Percentiles rank a stretch among this genome's conserved stretches.
These are phyloP conservation scores for Agrilus cyanescens DNA, from an alignment of 2,888 invertebrate species.

Conservation along the genomic window DNA sequence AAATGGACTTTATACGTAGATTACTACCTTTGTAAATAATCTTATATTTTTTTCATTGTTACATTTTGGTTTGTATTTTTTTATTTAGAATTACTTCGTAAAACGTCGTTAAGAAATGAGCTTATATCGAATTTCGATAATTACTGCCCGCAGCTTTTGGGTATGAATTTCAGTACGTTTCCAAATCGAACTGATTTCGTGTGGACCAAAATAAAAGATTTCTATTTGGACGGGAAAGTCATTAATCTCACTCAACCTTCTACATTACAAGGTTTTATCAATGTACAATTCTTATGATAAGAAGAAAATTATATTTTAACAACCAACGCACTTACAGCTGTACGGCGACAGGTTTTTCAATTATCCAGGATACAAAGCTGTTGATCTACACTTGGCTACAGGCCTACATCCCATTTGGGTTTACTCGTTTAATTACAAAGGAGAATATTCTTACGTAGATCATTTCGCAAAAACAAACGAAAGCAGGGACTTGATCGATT, in stretches of 20 bases:
- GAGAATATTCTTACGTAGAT: slow-evolving; percentile 33
- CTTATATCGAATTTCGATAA: slow-evolving; percentile 23
- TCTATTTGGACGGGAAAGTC: slow-evolving; percentile 19
- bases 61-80: slow-evolving; percentile 1
- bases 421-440: slow-evolving; percentile 39
- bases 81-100: slow-evolving; percentile 21
- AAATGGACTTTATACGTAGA: no score
- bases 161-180: slow-evolving; percentile 17
- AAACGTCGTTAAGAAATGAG: slow-evolving; percentile 14
- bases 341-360: slow-evolving; percentile 40
- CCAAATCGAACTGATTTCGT: slow-evolving; percentile 9
- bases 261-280: slow-evolving; percentile 23
- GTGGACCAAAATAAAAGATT: slow-evolving; percentile 20
- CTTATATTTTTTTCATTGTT: no score
- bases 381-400: slow-evolving; percentile 24
- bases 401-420: slow-evolving; percentile 35
- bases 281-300: slow-evolving; percentile 18
- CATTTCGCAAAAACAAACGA: slow-evolving; percentile 31
- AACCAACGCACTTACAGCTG: slow-evolving; percentile 26
- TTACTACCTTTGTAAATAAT: no score
- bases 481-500: slow-evolving; percentile 21
- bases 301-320: background rate
- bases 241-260: slow-evolving; percentile 17
- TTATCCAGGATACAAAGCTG: slow-evolving; percentile 35
- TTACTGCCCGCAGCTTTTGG: slow-evolving; percentile 19